Evolutionary conservation across 2,888 invertebrate species (phyloP).

Genomic region (Mythimna ferrago): DNA sequence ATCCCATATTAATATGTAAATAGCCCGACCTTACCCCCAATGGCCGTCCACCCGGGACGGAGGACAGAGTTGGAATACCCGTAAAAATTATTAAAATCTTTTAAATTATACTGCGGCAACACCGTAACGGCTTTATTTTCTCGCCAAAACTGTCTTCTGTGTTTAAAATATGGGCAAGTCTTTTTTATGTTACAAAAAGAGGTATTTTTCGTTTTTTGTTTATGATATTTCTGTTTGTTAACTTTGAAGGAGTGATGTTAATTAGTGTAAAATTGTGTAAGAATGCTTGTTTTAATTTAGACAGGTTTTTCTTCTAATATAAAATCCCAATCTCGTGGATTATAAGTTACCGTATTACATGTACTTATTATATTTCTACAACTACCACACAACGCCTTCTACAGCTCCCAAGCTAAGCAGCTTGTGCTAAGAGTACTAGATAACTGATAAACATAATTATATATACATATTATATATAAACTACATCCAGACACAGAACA

Average conservation of each 20-base stretch:
- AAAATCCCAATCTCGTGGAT: too few relatives aligned
- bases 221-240: conserved; percentile 5
- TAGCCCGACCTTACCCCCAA: conserved; percentile 36
- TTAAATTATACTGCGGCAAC: conserved; percentile 47
- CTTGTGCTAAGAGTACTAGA: too few relatives aligned
- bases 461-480: too few relatives aligned
- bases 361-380: too few relatives aligned
- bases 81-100: conserved; percentile 61
- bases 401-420: too few relatives aligned
- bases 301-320: too few relatives aligned
- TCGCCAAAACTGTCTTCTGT: conserved; percentile 17
- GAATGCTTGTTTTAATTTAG: not conserved
- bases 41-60: conserved; percentile 13
- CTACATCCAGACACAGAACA: too few relatives aligned
- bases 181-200: conserved; percentile 16
- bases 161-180: conserved; percentile 22
- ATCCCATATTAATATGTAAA: conserved; percentile 58
- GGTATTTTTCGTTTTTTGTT: conserved; percentile 16
- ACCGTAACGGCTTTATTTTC: conserved; percentile 50
- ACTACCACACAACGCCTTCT: too few relatives aligned
- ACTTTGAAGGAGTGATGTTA: not conserved
- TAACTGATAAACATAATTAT: too few relatives aligned
- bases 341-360: too few relatives aligned
- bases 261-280: not conserved
- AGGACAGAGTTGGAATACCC: not conserved